Conservation (phyloP, 2,113 vertebrate genomes). For the Telmatochromis brichardi region DNA sequence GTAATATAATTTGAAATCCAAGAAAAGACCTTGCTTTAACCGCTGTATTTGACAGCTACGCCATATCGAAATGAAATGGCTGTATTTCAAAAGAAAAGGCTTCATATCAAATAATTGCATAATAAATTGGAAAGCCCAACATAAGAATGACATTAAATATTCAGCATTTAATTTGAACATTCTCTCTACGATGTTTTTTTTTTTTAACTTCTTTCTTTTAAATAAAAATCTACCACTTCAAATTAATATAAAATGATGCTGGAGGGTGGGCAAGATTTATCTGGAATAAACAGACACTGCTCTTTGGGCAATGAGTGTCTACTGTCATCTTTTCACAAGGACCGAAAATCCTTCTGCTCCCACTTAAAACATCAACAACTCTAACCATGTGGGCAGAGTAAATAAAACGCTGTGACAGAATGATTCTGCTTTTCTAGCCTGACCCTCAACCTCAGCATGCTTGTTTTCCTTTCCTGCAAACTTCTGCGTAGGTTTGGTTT, state of each 20-base stretch:
- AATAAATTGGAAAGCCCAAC: constrained; percentile 41
- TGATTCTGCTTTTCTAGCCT: constrained; percentile 5
- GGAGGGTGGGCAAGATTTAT: constrained; percentile 58
- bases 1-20: neutral
- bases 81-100: constrained; percentile 11
- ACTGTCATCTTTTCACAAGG: constrained; percentile 21
- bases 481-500: constrained; percentile 9
- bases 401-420: constrained; percentile 16
- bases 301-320: constrained; percentile 36
- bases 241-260: constrained; percentile 48
- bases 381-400: constrained; percentile 14
- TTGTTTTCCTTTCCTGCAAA: constrained; percentile 4
- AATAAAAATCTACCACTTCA: constrained; percentile 28
- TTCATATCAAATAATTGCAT: constrained; percentile 35
- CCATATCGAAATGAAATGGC: neutral
- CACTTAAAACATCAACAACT: constrained; percentile 27
- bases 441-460: constrained; percentile 10
- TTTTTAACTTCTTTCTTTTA: neutral
- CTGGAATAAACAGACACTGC: constrained; percentile 53
- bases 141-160: constrained; percentile 36
- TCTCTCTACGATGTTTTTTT: neutral
- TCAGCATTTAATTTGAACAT: constrained; percentile 24
- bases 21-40: neutral
- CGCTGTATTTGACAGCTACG: neutral
- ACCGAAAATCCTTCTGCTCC: constrained; percentile 19